phyloP scores from a whole-genome alignment of 2,888 invertebrate genomes.

The Anthophora plumipes region DNA sequence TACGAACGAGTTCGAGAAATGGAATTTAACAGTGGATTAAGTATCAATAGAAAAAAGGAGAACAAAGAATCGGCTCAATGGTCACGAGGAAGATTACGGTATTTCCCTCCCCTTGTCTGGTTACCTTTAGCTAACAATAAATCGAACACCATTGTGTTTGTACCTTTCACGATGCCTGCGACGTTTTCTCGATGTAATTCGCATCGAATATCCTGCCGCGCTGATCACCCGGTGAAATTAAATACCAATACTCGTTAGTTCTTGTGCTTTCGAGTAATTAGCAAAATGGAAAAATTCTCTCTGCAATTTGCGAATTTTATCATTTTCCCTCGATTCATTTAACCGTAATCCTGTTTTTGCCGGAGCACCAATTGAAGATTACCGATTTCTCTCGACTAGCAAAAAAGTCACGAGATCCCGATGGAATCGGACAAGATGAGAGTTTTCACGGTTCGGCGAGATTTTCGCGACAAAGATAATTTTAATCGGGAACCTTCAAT shows the following conservation, averaged over 20 bases:
- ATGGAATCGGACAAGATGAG: neutral
- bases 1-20: neutral
- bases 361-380: no score
- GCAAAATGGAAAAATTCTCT: no score
- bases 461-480: neutral
- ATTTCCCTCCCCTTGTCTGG: neutral
- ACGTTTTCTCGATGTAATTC: neutral
- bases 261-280: no score
- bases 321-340: neutral
- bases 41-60: neutral
- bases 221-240: neutral
- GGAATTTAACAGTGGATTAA: constrained; percentile 10
- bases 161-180: neutral
- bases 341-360: no score
- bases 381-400: neutral
- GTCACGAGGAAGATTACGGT: constrained; percentile 9
- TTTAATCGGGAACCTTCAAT: neutral
- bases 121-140: neutral
- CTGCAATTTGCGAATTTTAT: neutral
- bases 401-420: neutral
- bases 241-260: no score
- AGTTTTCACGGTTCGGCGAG: neutral
- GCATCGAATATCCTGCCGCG: neutral
- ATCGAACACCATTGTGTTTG: no score
- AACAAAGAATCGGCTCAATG: neutral